Evolutionary conservation across 2,797 vertebrate genomes (phyloP).

Genomic region (Micrastur ruficollis): DNA sequence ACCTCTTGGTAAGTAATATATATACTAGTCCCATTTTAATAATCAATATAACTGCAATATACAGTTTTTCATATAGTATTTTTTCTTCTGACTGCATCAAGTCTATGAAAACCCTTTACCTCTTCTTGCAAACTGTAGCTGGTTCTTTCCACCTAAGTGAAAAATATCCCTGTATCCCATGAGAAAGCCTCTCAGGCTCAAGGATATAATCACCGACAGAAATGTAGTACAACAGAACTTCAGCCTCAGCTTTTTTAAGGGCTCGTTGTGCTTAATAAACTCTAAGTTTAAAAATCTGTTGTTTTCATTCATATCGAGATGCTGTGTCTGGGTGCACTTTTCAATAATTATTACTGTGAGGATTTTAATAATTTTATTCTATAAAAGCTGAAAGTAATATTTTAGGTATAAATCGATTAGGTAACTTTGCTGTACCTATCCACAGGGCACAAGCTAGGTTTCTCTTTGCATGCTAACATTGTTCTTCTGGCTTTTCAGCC

Average conservation of each 20-base stretch:
- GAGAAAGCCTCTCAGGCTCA: not conserved
- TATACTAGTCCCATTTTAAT: not conserved
- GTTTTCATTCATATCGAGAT: not conserved
- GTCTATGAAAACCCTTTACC: not conserved
- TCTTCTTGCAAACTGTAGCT: not conserved
- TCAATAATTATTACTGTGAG: not conserved
- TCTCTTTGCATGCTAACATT: not conserved
- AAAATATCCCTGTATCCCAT: not conserved
- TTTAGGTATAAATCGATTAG: not conserved
- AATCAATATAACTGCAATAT: not conserved
- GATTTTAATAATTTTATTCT: not conserved
- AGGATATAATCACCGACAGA: not conserved
- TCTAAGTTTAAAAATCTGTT: not conserved
- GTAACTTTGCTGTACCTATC: not conserved
- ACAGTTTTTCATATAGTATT: not conserved
- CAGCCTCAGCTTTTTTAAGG: not conserved
- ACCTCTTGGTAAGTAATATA: not conserved
- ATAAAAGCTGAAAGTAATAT: not conserved
- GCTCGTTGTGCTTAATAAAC: not conserved
- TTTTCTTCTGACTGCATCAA: not conserved
- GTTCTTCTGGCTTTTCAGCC: conserved; percentile 39
- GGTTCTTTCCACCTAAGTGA: not conserved
- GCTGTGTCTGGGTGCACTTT: not conserved
- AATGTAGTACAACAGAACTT: not conserved
- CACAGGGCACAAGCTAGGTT: not conserved